Evolutionary conservation across 1,140 invertebrate genomes (phyloP).

Genomic region (Papilio polytes): DNA sequence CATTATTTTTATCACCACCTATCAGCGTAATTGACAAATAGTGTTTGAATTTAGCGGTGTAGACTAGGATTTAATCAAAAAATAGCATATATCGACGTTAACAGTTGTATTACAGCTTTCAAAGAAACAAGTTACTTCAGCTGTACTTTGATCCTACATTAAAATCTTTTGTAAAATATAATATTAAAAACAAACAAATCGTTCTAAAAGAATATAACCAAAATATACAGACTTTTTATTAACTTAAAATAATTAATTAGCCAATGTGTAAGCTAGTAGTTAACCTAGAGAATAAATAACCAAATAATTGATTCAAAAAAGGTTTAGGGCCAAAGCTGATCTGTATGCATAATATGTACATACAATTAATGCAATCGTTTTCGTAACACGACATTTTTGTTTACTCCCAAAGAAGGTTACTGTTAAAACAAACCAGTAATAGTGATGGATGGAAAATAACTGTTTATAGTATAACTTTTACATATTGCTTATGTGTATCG

Average conservation of each 20-base stretch:
- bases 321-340: not conserved
- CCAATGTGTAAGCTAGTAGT: not conserved
- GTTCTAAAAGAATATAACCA: not conserved
- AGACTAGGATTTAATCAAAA: not conserved
- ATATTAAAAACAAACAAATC: too few species aligned
- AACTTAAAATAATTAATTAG: not conserved
- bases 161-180: too few species aligned
- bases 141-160: too few species aligned
- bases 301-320: conserved; percentile 11
- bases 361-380: conserved; percentile 18
- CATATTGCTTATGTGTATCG: not conserved
- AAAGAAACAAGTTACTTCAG: not conserved
- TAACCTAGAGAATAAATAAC: conserved; percentile 2
- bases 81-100: not conserved
- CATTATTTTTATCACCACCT: not conserved
- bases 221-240: not conserved
- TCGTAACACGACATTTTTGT: conserved; percentile 10
- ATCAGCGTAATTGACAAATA: not conserved
- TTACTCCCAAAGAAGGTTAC: not conserved
- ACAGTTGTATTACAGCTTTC: not conserved
- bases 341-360: conserved; percentile 12
- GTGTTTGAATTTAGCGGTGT: not conserved
- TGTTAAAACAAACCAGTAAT: not conserved
- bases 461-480: not conserved
- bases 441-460: not conserved